A percentile compares a stretch with the other conserved stretches of the same genome.
Conservation (phyloP, 2,113 vertebrate genomes). For the Rana temporaria region DNA sequence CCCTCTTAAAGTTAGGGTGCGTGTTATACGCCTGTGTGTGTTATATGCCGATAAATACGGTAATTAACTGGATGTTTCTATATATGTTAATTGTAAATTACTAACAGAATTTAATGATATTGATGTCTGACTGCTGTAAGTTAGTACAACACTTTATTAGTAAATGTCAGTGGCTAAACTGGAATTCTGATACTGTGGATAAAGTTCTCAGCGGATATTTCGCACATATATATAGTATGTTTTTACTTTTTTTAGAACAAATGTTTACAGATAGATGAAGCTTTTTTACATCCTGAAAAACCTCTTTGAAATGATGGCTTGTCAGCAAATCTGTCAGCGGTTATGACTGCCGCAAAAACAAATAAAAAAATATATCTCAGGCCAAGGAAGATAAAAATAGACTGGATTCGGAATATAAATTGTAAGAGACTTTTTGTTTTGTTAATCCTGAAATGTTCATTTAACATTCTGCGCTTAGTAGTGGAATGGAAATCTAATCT, state of each 20-base stretch:
- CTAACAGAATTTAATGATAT: too few relatives aligned
- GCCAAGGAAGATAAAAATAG: conserved; percentile 40
- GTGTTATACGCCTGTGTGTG: too few relatives aligned
- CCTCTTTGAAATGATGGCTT: conserved; percentile 36
- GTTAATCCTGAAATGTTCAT: conserved; percentile 47
- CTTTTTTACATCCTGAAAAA: conserved; percentile 33
- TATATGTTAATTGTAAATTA: too few relatives aligned
- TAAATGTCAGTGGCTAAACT: conserved; percentile 1
- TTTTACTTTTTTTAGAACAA: conserved; percentile 44
- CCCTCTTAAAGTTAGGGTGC: too few relatives aligned
- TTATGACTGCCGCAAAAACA: conserved; percentile 15
- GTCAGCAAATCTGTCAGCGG: conserved; percentile 20
- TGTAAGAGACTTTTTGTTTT: conserved; percentile 46
- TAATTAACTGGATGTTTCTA: too few relatives aligned
- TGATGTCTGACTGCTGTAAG: too few relatives aligned
- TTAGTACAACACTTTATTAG: background rate
- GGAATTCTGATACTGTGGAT: background rate
- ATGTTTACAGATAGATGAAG: conserved; percentile 31
- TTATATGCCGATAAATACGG: too few relatives aligned
- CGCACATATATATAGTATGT: conserved; percentile 3
- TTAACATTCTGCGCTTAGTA: conserved; percentile 38
- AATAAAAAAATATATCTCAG: background rate
- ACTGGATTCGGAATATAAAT: conserved; percentile 36
- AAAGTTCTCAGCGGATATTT: conserved; percentile 12
- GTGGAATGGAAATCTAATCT: conserved; percentile 46